A percentile compares a stretch with the other conserved stretches of the same genome.
These are phyloP conservation scores for Leptarthrus brevirostris DNA, from an alignment of 2,888 invertebrate species.

Conservation along the genomic window DNA sequence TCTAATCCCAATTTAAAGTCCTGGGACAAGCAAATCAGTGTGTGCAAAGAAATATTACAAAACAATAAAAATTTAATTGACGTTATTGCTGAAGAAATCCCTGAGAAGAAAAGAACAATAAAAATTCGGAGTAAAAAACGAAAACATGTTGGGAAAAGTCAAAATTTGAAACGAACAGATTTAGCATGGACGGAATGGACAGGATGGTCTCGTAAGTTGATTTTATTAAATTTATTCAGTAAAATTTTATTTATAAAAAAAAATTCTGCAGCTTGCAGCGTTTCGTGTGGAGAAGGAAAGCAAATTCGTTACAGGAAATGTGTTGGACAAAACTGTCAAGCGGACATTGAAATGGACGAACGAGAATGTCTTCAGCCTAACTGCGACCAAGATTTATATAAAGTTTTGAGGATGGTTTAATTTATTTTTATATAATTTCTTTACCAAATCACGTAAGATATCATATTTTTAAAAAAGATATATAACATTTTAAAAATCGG, in stretches of 20 bases:
- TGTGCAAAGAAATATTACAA: constrained; percentile 41
- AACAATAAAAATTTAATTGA: not conserved
- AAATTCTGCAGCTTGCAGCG: constrained; percentile 27
- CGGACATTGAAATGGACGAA: constrained; percentile 35
- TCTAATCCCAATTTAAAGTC: constrained; percentile 7
- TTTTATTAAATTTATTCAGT: not conserved
- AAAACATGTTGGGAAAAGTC: not conserved
- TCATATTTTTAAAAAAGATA: too few species aligned
- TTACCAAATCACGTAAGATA: too few species aligned
- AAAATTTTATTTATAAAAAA: not conserved
- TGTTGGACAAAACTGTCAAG: not conserved
- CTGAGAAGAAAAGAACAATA: not conserved
- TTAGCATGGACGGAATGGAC: constrained; percentile 22
- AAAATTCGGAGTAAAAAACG: not conserved
- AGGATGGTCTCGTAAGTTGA: constrained; percentile 43
- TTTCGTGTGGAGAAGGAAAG: constrained; percentile 43
- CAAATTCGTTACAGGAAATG: constrained; percentile 47
- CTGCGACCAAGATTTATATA: not conserved
- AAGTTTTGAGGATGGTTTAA: constrained; percentile 1
- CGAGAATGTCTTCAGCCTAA: constrained; percentile 17
- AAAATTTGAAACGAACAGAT: not conserved
- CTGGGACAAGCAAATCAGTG: constrained; percentile 45
- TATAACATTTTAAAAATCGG: too few species aligned
- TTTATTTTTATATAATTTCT: not conserved
- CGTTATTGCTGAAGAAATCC: not conserved